A percentile compares a stretch with the other conserved stretches of the same genome.
phyloP scores from a whole-genome alignment of 2,888 invertebrate species.

The Corbicula japonica region DNA sequence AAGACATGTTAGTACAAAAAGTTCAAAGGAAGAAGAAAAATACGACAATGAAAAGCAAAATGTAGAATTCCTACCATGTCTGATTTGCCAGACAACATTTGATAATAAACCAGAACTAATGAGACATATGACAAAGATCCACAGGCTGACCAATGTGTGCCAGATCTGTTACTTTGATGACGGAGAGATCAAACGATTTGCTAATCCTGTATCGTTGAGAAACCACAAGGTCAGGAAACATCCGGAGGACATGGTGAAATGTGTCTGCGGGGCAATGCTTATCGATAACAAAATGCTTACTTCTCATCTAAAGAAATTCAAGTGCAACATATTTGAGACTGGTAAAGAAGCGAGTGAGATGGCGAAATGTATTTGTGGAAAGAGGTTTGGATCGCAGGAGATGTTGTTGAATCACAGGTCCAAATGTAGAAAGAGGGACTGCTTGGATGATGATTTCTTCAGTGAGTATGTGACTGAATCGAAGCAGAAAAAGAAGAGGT shows the following conservation, averaged over 20 bases:
- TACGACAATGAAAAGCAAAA: slow-evolving; percentile 1
- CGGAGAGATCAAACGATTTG: slow-evolving; percentile 45
- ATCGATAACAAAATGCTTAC: slow-evolving; percentile 63
- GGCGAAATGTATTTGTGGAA: slow-evolving; percentile 60
- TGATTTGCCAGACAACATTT: slow-evolving; percentile 47
- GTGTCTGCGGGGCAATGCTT: slow-evolving; percentile 57
- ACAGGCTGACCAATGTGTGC: slow-evolving; percentile 56
- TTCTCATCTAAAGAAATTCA: slow-evolving; percentile 59
- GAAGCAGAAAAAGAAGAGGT: background rate
- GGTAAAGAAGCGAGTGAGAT: slow-evolving; percentile 14
- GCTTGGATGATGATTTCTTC: background rate
- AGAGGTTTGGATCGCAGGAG: slow-evolving; percentile 46
- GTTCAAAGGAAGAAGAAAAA: background rate
- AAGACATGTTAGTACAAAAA: background rate
- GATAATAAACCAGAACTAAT: slow-evolving; percentile 32
- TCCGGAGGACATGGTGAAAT: slow-evolving; percentile 56
- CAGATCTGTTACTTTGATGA: slow-evolving; percentile 56
- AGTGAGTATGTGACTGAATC: background rate
- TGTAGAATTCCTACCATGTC: slow-evolving; percentile 43
- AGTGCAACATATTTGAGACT: slow-evolving; percentile 30
- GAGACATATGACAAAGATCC: slow-evolving; percentile 59
- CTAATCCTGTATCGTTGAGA: slow-evolving; percentile 59
- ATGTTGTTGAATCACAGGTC: slow-evolving; percentile 38
- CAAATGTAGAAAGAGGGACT: slow-evolving; percentile 54
- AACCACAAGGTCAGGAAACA: slow-evolving; percentile 59